Evolutionary conservation across 2,888 invertebrate species (phyloP).

Genomic region (Blomia tropicalis): DNA sequence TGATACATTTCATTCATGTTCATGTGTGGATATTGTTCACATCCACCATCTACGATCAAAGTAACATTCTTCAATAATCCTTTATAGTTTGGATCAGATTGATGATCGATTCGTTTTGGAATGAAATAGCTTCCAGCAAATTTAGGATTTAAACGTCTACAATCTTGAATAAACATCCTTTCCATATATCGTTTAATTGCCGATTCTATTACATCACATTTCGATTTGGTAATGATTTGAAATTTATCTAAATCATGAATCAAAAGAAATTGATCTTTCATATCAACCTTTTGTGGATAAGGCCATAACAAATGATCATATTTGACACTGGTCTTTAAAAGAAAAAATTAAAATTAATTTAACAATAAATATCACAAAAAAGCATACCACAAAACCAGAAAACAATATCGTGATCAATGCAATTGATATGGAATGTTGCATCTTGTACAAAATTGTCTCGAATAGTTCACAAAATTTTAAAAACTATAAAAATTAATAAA

Average conservation of each 20-base stretch:
- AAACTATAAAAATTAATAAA: no score
- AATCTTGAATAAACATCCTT: conserved; percentile 25
- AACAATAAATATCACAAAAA: no score
- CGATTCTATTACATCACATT: conserved; percentile 40
- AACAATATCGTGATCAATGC: no score
- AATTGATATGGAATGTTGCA: no score
- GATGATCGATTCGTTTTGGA: background rate
- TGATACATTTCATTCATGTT: conserved; percentile 60
- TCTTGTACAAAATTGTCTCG: no score
- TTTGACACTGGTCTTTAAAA: no score
- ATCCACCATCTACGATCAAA: conserved; percentile 41
- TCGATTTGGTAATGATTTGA: background rate
- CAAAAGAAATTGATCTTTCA: background rate
- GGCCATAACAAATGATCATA: conserved; percentile 21
- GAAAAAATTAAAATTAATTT: no score
- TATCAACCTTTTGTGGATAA: background rate
- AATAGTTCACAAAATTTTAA: no score
- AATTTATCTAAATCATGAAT: background rate
- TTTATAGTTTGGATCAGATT: background rate
- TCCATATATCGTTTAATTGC: conserved; percentile 39
- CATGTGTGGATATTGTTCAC: conserved; percentile 49
- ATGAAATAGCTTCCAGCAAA: background rate
- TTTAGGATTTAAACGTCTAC: conserved; percentile 2
- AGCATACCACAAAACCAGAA: no score
- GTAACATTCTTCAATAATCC: conserved; percentile 16